These are phyloP conservation scores for Alloscopus bannaensis DNA, from an alignment of 2,888 invertebrate species.

Conservation along the genomic window DNA sequence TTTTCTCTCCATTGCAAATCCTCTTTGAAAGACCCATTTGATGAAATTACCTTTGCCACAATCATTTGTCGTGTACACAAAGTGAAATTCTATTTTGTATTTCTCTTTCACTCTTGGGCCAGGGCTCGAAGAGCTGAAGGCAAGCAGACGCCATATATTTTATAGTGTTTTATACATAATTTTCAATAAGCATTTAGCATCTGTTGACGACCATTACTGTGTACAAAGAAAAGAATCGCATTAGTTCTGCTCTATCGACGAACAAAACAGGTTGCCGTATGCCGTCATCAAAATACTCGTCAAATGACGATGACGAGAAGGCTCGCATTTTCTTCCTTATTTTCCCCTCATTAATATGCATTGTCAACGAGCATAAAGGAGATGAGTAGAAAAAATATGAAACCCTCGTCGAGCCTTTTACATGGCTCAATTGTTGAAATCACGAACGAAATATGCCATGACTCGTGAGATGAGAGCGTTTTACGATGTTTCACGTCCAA, in stretches of 20 bases:
- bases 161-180: no score
- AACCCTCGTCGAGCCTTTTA: neutral
- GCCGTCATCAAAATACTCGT: no score
- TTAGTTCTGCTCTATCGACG: conserved; percentile 54
- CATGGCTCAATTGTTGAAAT: neutral
- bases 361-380: conserved; percentile 18
- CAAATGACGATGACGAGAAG: conserved; percentile 38
- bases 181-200: no score
- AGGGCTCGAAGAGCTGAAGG: neutral
- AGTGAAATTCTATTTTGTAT: neutral
- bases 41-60: no score
- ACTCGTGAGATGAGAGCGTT: no score
- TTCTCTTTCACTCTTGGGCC: neutral
- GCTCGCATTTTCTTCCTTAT: conserved; percentile 42
- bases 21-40: conserved; percentile 10
- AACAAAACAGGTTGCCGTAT: conserved; percentile 53
- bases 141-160: no score
- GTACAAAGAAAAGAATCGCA: no score
- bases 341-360: conserved; percentile 38
- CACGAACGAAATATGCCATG: conserved; percentile 33
- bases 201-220: neutral
- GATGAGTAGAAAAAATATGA: no score
- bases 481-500: no score
- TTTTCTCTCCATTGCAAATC: neutral
- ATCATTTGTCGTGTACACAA: no score